phyloP scores from a whole-genome alignment of 2,888 invertebrate species.

The Hermodice carunculata region DNA sequence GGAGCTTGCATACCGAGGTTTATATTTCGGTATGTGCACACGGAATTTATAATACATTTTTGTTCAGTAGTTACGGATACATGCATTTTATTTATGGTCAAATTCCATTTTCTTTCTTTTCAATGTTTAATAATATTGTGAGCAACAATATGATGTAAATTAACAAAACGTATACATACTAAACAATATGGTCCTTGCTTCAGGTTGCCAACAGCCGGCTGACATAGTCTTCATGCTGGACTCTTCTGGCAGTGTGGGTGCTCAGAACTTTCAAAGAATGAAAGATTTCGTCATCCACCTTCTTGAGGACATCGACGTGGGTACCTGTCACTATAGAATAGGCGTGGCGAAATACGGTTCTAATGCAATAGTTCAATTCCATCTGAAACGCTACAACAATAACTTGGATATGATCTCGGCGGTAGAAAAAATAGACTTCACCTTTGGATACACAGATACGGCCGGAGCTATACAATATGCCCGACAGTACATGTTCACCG shows the following conservation, averaged over 20 bases:
- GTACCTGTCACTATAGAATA: slow-evolving; percentile 57
- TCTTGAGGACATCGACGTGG: slow-evolving; percentile 54
- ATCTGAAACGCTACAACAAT: slow-evolving; percentile 44
- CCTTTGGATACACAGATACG: slow-evolving; percentile 35
- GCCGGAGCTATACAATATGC: slow-evolving; percentile 33
- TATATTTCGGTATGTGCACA: too few relatives aligned
- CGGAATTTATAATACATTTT: too few relatives aligned
- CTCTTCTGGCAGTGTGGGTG: slow-evolving; percentile 63
- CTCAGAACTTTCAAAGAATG: slow-evolving; percentile 56
- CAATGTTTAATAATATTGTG: too few relatives aligned
- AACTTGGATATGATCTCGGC: slow-evolving; percentile 43
- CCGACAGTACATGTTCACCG: slow-evolving; percentile 29
- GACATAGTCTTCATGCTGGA: slow-evolving; percentile 64
- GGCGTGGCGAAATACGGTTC: slow-evolving; percentile 52
- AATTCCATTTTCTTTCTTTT: too few relatives aligned
- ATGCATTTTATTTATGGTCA: too few relatives aligned
- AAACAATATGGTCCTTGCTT: background rate
- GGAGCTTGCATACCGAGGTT: too few relatives aligned
- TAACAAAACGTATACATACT: too few relatives aligned
- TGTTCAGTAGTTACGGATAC: too few relatives aligned
- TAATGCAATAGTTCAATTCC: slow-evolving; percentile 45
- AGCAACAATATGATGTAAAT: too few relatives aligned
- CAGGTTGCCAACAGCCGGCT: slow-evolving; percentile 52
- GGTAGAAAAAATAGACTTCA: slow-evolving; percentile 50
- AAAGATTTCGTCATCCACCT: slow-evolving; percentile 57